Base-by-base conservation (phyloP, 1,140 invertebrate species). In the Tribolium madens region DNA sequence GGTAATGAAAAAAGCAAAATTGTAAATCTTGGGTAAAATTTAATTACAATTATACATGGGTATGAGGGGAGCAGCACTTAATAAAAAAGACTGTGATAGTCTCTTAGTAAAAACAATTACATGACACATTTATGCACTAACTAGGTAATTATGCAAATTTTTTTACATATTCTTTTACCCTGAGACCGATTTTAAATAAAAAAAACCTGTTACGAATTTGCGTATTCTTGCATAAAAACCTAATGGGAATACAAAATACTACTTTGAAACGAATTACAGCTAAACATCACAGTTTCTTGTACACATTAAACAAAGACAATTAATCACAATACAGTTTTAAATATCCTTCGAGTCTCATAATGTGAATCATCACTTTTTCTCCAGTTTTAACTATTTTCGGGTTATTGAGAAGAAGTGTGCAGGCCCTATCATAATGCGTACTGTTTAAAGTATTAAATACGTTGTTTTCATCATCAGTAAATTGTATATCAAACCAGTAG, bases 1-100 rank as follows among this genome's bases (percentile, higher is more conserved):
- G 13, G 47, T 72, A 52, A 33, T 50, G 31, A 75, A 84, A 21
- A 78, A 76, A 18, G 81, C 69, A 46, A 68, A 79, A 74, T 75
- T 83, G 31, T 82, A 81, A n/a, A 80, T 82, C 4, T 9, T 9
- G 36, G 36, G 9, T 10, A 9, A 10, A 42, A 9, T 42, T 10
- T 9, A 42, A 42, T 10, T 10, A 42, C 36, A 42, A 7, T 42
- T 42, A 42, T 26, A 26, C 21, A 26, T n/a, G n/a, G n/a, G n/a
- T n/a, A n/a, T n/a, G n/a, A n/a, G n/a, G n/a, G n/a, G n/a, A n/a
- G n/a, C n/a, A n/a, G n/a, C n/a, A n/a, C n/a, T n/a, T n/a, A n/a
- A n/a, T 4, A 26, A 26, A 4, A 26, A 26, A 42, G 36, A 42
- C 36, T 42, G 36, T 42, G 36, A 42, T 42, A 42, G 36, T 42